Evolutionary conservation across 2,888 invertebrate species (phyloP).

Genomic region (Trileptium ribeirensis): DNA sequence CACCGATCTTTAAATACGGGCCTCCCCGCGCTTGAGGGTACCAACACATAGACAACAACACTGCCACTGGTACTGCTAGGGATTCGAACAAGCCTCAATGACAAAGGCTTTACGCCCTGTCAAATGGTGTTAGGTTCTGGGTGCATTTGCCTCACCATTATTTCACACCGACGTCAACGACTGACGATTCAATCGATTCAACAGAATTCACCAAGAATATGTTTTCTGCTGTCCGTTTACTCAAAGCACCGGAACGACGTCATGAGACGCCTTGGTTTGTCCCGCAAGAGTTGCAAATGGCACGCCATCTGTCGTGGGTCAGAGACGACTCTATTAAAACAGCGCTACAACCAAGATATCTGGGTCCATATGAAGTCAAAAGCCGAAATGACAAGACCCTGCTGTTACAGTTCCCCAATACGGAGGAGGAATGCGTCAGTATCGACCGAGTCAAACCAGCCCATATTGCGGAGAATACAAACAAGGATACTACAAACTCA

Average conservation of each 20-base stretch:
- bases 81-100: neutral
- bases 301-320: neutral
- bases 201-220: neutral
- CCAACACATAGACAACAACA: neutral
- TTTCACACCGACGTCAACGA: neutral
- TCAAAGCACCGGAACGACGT: neutral
- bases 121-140: neutral
- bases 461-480: neutral
- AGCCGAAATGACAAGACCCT: neutral
- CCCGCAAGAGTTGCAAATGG: neutral
- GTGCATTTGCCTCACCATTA: neutral
- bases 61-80: constrained; percentile 13
- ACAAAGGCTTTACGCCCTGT: neutral
- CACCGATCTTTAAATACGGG: neutral
- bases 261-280: neutral
- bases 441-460: constrained; percentile 16
- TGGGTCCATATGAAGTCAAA: constrained; percentile 11
- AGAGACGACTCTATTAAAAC: neutral
- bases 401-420: neutral
- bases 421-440: neutral
- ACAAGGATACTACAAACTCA: neutral
- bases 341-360: neutral
- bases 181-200: neutral
- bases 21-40: neutral
- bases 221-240: neutral